phyloP scores from a whole-genome alignment of 2,888 invertebrate species.

The Mythimna vitellina region DNA sequence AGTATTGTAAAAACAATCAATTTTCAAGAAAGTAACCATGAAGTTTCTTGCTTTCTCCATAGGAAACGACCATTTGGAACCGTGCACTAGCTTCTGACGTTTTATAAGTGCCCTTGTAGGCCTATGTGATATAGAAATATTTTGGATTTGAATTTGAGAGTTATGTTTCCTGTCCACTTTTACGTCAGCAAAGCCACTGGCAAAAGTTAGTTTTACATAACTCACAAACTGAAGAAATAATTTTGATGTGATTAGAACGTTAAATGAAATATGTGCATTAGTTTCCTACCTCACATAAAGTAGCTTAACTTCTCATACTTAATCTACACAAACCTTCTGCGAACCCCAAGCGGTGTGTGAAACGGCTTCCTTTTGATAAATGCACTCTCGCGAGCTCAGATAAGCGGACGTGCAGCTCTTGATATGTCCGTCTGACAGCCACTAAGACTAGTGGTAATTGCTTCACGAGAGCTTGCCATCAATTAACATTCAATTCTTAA shows the following conservation, averaged over 20 bases:
- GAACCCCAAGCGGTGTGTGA: slow-evolving; percentile 50
- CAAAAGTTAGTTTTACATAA: too few species aligned
- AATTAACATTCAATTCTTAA: slow-evolving; percentile 64
- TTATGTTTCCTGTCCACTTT: too few species aligned
- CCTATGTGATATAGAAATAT: too few species aligned
- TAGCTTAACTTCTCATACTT: neutral
- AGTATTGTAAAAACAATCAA: too few species aligned
- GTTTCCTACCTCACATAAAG: neutral
- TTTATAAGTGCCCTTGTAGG: too few species aligned
- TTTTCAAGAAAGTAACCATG: too few species aligned
- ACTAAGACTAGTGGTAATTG: slow-evolving; percentile 78
- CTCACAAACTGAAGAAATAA: neutral
- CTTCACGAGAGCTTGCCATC: slow-evolving; percentile 69
- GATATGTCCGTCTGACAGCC: slow-evolving; percentile 75
- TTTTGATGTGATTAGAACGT: neutral
- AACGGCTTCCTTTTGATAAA: slow-evolving; percentile 72
- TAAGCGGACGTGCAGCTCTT: slow-evolving; percentile 75
- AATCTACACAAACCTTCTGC: slow-evolving; percentile 5
- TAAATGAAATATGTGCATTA: neutral
- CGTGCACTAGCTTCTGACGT: too few species aligned
- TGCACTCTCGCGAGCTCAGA: slow-evolving; percentile 72
- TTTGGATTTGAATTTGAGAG: too few species aligned
- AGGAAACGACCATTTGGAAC: too few species aligned
- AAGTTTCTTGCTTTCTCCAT: too few species aligned
- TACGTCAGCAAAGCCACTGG: too few species aligned